A percentile compares a stretch with the other conserved stretches of the same genome.
phyloP scores from a whole-genome alignment of 2,797 vertebrate species.

The Lophius americanus region DNA sequence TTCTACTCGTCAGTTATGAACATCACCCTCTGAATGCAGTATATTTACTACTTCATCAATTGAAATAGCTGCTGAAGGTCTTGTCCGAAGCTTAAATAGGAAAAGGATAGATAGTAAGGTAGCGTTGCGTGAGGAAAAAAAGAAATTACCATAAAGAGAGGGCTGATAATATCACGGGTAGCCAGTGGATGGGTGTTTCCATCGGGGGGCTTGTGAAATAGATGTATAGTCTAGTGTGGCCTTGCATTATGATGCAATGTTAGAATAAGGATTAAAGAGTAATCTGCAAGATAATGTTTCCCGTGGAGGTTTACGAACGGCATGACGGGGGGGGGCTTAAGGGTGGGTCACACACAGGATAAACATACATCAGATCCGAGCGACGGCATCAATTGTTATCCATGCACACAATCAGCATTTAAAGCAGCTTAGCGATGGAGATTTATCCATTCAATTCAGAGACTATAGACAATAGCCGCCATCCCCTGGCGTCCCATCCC shows the following conservation, averaged over 20 bases:
- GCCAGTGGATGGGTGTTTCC: constrained; percentile 52
- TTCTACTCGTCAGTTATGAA: too few relatives aligned
- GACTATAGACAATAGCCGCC: constrained; percentile 1
- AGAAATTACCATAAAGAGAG: not conserved
- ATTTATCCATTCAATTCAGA: constrained; percentile 8
- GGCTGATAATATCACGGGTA: constrained; percentile 16
- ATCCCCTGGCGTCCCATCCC: not conserved
- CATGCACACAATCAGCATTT: constrained; percentile 16
- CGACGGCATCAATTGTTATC: not conserved
- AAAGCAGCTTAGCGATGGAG: constrained; percentile 17
- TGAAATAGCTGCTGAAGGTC: too few relatives aligned
- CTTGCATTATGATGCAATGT: constrained; percentile 41
- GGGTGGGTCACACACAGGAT: constrained; percentile 15
- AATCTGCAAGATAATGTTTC: constrained; percentile 31
- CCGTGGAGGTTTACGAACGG: constrained; percentile 18
- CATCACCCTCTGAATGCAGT: too few relatives aligned
- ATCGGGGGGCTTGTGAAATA: constrained; percentile 34
- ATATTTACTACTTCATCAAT: too few relatives aligned
- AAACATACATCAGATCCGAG: constrained; percentile 15
- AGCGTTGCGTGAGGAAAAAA: constrained; percentile 8
- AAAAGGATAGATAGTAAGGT: not conserved
- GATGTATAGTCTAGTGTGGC: constrained; percentile 18
- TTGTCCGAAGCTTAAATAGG: not conserved
- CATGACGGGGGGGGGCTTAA: constrained; percentile 21
- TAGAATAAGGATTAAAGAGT: constrained; percentile 41